Evolutionary conservation across 2,797 vertebrate species (phyloP), one percentile per base, ranked within the genome.

Genomic region (Parauchenoglanis punctatus): DNA sequence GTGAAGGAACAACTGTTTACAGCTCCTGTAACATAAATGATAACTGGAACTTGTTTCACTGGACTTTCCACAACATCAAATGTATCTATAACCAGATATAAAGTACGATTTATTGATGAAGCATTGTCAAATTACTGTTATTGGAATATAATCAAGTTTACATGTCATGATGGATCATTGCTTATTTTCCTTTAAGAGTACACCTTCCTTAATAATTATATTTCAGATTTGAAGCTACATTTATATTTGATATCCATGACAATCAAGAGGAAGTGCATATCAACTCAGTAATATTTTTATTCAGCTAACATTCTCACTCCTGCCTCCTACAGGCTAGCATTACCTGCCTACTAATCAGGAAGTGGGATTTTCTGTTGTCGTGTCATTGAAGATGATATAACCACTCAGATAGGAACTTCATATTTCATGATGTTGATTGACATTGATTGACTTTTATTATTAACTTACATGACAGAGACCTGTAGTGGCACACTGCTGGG

Each of bases 391-490:
- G 2, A 81, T 25, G 35, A 63, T 63, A 63, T 81, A 81, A 63
- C 20, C 1, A 44, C 20, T 46, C 20, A 15, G 72, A 75, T 18
- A 35, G 2, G 35, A 76, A 76, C 23, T 76, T 76, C 5, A 52
- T n/a, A 52, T 76, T 52, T 25, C 12, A 67, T 67, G 25, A 67
- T 15, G 40, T 17, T 63, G 59, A 85, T 78, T 86, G 25, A 56
- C 58, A 18, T 86, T 86, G 87, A 86, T 86, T 84, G 81, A 81
- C 80, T 76, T 76, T 85, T 82, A 82, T 49, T 82, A 78, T 67
- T 86, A 78, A 80, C 7, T 25, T 78, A 40, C 75, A 86, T n/a
- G 56, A 23, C 31, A 61, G 13, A 75, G 44, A 65, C 67, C 20
- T 63, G 52, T 52, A 65, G 54, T 15, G 61, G 61, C 61, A 67